These are phyloP conservation scores for Quiscalus mexicanus DNA, from an alignment of 2,113 vertebrate species.

Conservation along the genomic window DNA sequence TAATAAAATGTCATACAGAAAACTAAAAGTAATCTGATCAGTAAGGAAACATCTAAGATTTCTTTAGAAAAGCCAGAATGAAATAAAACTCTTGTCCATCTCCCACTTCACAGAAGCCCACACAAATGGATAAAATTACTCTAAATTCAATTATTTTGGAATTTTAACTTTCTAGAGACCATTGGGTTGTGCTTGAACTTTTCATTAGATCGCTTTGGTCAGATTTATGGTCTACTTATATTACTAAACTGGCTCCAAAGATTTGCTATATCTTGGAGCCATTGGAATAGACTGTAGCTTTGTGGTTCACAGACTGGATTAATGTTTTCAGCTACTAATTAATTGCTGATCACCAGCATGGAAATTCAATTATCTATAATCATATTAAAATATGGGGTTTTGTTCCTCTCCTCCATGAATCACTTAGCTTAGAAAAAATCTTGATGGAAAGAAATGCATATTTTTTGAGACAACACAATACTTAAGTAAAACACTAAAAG, in stretches of 20 bases:
- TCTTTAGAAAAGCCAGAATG: slow-evolving; percentile 67
- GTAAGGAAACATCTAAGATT: slow-evolving; percentile 55
- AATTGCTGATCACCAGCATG: slow-evolving; percentile 63
- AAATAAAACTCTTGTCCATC: slow-evolving; percentile 67
- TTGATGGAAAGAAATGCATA: slow-evolving; percentile 48
- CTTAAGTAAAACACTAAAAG: not conserved
- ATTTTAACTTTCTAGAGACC: slow-evolving; percentile 67
- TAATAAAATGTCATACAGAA: slow-evolving; percentile 51
- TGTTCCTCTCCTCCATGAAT: slow-evolving; percentile 16
- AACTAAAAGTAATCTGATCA: slow-evolving; percentile 52
- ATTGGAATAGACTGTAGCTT: slow-evolving; percentile 35
- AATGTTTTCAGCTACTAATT: slow-evolving; percentile 68
- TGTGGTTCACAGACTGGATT: slow-evolving; percentile 63
- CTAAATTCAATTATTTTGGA: slow-evolving; percentile 70
- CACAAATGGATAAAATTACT: slow-evolving; percentile 72
- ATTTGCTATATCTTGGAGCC: slow-evolving; percentile 56
- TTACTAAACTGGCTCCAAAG: slow-evolving; percentile 61
- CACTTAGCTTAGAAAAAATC: slow-evolving; percentile 6
- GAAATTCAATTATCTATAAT: slow-evolving; percentile 70
- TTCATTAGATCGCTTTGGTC: slow-evolving; percentile 61
- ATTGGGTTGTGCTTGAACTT: slow-evolving; percentile 54
- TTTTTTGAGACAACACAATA: slow-evolving; percentile 23
- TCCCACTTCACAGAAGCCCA: slow-evolving; percentile 68
- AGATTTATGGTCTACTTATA: slow-evolving; percentile 56
- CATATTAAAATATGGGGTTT: slow-evolving; percentile 58